Percentiles rank a stretch among this genome's conserved stretches.
These are phyloP conservation scores for Tachyglossus aculeatus DNA, from an alignment of 2,797 vertebrate genomes.

Conservation along the genomic window DNA sequence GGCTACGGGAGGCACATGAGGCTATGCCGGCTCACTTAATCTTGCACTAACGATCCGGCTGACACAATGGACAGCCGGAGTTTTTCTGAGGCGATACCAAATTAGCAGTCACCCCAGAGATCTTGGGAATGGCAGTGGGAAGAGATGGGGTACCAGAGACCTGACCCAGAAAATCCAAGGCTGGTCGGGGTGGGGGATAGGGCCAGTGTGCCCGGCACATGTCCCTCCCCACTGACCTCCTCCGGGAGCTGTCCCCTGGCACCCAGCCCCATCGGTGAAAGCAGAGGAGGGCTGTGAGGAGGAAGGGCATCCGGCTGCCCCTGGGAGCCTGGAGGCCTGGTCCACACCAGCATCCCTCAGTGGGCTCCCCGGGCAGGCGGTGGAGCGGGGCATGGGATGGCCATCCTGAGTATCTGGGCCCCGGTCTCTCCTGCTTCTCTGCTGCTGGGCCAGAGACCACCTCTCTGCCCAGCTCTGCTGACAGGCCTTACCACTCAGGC, in stretches of 20 bases:
- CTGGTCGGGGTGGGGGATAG: too few species aligned
- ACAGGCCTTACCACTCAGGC: slow-evolving; percentile 40
- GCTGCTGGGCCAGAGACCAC: not conserved
- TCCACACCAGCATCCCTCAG: too few species aligned
- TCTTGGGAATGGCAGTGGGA: not conserved
- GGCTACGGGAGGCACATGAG: too few species aligned
- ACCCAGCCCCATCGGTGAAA: too few species aligned
- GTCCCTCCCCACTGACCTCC: not conserved
- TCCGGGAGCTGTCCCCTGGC: not conserved
- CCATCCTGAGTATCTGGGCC: too few species aligned
- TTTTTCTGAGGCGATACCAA: not conserved
- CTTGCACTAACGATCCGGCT: not conserved
- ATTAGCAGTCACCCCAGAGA: not conserved
- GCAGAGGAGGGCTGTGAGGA: too few species aligned
- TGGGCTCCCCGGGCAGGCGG: too few species aligned
- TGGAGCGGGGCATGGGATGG: too few species aligned
- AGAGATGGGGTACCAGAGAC: not conserved
- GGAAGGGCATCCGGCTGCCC: too few species aligned
- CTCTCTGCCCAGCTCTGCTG: not conserved
- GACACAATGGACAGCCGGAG: not conserved
- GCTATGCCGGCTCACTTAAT: not conserved
- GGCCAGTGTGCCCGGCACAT: too few species aligned
- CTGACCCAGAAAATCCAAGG: too few species aligned
- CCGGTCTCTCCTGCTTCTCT: not conserved
- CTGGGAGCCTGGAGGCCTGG: too few species aligned